Conservation (phyloP, 2,888 invertebrate genomes). For the Tetragonisca angustula region DNA sequence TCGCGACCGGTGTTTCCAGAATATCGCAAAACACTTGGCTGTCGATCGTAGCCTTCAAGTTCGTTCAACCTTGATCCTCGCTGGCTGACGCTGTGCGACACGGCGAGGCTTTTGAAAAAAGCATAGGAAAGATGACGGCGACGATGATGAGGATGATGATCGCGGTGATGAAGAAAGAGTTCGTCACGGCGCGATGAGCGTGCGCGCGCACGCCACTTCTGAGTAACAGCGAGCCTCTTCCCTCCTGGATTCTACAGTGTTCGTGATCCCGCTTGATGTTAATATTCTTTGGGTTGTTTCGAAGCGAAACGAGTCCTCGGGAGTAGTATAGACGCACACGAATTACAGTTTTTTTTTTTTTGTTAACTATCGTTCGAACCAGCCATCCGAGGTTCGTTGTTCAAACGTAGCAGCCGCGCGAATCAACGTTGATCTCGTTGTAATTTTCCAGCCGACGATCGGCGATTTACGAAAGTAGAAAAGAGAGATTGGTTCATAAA, state of each 20-base stretch:
- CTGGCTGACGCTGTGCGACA: neutral
- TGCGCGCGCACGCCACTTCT: conserved; percentile 24
- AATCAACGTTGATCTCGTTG: neutral
- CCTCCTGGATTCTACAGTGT: conserved; percentile 39
- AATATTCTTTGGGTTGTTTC: conserved; percentile 2
- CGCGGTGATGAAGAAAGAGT: conserved; percentile 33
- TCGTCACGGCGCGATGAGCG: conserved; percentile 58
- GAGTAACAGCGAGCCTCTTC: conserved; percentile 6
- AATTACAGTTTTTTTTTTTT: conserved; percentile 23
- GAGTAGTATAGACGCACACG: conserved; percentile 33
- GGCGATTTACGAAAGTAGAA: conserved; percentile 3
- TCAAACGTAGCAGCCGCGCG: neutral
- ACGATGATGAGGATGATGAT: conserved; percentile 45
- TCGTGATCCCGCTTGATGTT: neutral
- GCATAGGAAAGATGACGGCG: conserved; percentile 41
- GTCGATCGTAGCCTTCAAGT: conserved; percentile 23
- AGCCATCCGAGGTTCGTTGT: neutral
- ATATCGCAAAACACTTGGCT: too few species aligned
- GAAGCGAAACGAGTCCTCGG: conserved; percentile 13
- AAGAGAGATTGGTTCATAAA: neutral
- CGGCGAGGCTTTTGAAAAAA: conserved; percentile 33
- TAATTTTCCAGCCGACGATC: neutral
- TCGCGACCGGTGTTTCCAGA: neutral
- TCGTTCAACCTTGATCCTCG: conserved; percentile 34
- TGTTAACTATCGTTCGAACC: too few species aligned